A percentile compares a stretch with the other conserved stretches of the same genome.
Evolutionary conservation across 2,113 vertebrate species (phyloP).

Genomic region (Lipophrys pholis): DNA sequence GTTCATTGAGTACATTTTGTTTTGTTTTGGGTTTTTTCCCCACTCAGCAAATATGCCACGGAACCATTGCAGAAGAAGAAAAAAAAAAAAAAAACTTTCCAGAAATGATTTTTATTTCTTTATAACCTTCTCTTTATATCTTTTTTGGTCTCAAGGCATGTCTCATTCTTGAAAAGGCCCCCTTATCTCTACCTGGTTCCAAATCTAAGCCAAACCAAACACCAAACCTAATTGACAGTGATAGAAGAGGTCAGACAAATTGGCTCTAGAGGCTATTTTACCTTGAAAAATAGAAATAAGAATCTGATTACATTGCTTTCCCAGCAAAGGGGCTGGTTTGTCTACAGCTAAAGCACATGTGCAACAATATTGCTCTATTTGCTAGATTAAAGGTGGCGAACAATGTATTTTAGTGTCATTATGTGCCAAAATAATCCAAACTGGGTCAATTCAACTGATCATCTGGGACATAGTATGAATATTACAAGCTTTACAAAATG

Average conservation of each 20-base stretch:
- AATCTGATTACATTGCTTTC: not conserved
- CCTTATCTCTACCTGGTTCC: slow-evolving; percentile 8
- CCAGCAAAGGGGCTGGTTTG: not conserved
- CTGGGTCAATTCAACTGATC: not conserved
- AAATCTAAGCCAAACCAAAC: slow-evolving; percentile 26
- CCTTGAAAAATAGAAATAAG: slow-evolving; percentile 11
- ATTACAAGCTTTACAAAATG: not conserved
- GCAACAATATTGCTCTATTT: not conserved
- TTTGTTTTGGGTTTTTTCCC: no score
- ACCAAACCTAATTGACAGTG: slow-evolving; percentile 48
- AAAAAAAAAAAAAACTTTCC: no score
- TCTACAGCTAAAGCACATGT: not conserved
- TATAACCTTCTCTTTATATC: not conserved
- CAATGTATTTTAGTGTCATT: not conserved
- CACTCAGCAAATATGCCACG: no score
- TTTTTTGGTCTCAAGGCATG: slow-evolving; percentile 9
- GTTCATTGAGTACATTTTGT: no score
- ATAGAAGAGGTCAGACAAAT: slow-evolving; percentile 44
- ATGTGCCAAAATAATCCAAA: not conserved
- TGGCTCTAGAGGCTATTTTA: slow-evolving; percentile 33
- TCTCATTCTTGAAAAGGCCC: slow-evolving; percentile 27
- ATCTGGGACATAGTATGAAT: not conserved
- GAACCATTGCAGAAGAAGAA: no score
- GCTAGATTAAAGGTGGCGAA: no score
- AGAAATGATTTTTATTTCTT: no score